Evolutionary conservation across 2,888 invertebrate species (phyloP), one percentile per base, ranked within the genome.

Genomic region (Brachypalpus laphriformis): DNA sequence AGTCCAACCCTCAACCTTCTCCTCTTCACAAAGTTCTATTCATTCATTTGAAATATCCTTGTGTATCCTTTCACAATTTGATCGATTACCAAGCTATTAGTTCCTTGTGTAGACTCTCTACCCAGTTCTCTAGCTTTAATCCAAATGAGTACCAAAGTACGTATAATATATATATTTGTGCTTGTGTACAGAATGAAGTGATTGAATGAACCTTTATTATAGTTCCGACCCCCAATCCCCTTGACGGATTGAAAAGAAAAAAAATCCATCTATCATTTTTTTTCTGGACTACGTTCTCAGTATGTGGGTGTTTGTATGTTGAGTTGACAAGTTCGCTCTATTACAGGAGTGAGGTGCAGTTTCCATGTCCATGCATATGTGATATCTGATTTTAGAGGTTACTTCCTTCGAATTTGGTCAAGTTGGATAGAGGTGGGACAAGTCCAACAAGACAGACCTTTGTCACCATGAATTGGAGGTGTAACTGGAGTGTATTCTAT

Each of bases 21-120:
- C 25, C 25, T 25, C 25, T 2, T 5, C 25, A 9, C 1, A 11
- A 11, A 22, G 49, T 22, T 6, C 31, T 47, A 34, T 34, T 57
- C 45, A 45, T 47, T 7, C 42, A 57, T 42, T 76, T 28, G 57
- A 18, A 51, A 70, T 54, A 57, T 56, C 66, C 66, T 66, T 66
- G 57, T 51, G 61, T 66, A 72, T 54, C 80, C 66, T 68, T 74
- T 81, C 49, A 72, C 6, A 54, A 61, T 74, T 81, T 81, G 74
- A 81, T 81, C 74, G 80, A 81, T 81, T 81, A 66, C 54, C 45
- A 5, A 28, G 18, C 61, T 59, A 74, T 80, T 66, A 80, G 80
- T 61, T 66, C 54, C 34, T 28, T 51, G 40, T 65, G 37, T 56
- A 14, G 8, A 22, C 66, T 66, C 37, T n/a, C 31, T 51, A 5